phyloP scores from a whole-genome alignment of 2,113 vertebrate species.

The zebrafish (Danio rerio) region GRCz12tu NC_133183.1:62577501-62578000 shows the following conservation, averaged over 20 bases:
- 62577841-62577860: background rate
- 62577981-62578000: constrained; percentile 36
- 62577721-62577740: too few species aligned
- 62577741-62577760: background rate
- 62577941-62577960: constrained; percentile 4
- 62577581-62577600: background rate
- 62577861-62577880: background rate
- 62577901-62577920: constrained; percentile 16
- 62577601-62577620: too few species aligned
- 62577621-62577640: too few species aligned
- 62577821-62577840: background rate
- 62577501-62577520: background rate
- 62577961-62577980: background rate
- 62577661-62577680: too few species aligned
- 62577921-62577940: background rate
- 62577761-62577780: background rate
- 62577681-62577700: too few species aligned
- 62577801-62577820: background rate
- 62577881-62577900: background rate
- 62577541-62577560: background rate
- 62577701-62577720: too few species aligned
- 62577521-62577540: background rate
- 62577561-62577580: background rate
- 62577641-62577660: too few species aligned
- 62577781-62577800: background rate